Evolutionary conservation across 2,113 vertebrate genomes (phyloP).

Genomic region (Leptosomus discolor): DNA sequence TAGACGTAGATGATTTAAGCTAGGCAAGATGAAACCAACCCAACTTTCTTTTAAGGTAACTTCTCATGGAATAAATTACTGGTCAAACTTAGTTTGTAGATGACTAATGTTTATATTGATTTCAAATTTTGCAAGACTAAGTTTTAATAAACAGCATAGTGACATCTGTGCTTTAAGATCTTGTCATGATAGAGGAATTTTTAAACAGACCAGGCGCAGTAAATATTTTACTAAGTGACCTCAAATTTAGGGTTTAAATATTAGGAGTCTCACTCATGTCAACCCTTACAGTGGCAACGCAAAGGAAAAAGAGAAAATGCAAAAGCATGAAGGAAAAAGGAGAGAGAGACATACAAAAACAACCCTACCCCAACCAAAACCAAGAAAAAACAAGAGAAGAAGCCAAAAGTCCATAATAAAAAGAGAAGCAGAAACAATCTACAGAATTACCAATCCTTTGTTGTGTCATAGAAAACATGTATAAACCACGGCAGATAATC

Average conservation of each 20-base stretch:
- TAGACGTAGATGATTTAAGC: background rate
- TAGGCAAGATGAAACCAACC: background rate
- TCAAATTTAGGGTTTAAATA: background rate
- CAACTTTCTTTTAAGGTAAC: background rate
- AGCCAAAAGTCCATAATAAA: background rate
- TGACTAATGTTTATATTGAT: background rate
- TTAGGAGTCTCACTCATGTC: background rate
- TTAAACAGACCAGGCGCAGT: background rate
- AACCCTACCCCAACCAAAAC: background rate
- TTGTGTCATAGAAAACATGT: background rate
- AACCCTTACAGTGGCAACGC: background rate
- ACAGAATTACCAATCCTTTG: background rate
- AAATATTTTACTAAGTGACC: background rate
- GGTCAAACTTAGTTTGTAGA: background rate
- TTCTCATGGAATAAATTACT: background rate
- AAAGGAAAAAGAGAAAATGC: background rate
- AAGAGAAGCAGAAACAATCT: background rate
- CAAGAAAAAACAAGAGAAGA: background rate
- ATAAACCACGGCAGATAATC: background rate
- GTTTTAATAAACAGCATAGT: background rate
- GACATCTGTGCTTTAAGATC: background rate
- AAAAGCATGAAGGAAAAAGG: background rate
- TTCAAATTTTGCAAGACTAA: background rate
- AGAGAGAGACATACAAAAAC: fast-evolving
- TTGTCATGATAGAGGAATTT: background rate